A percentile compares a stretch with the other conserved stretches of the same genome.
Evolutionary conservation across 2,113 vertebrate species (phyloP).

Genomic region (Oreochromis spilurus): DNA sequence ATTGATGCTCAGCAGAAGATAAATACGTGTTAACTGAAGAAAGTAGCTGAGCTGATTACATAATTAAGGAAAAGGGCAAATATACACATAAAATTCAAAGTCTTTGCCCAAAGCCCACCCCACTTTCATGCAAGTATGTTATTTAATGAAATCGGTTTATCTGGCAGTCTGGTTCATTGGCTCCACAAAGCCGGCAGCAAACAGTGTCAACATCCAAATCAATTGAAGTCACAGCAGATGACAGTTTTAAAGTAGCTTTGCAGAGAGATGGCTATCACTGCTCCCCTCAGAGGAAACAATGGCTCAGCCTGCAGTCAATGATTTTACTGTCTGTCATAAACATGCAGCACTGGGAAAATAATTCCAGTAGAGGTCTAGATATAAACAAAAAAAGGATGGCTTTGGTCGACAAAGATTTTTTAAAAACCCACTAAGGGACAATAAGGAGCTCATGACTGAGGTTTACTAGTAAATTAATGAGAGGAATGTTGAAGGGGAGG

Average conservation of each 20-base stretch:
- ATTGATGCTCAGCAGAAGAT: neutral
- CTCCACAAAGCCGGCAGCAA: neutral
- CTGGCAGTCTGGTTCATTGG: neutral
- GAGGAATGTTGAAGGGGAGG: neutral
- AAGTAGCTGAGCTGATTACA: neutral
- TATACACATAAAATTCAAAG: neutral
- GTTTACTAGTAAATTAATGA: neutral
- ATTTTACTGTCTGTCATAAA: neutral
- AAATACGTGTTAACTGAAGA: neutral
- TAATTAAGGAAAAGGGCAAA: neutral
- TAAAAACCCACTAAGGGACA: neutral
- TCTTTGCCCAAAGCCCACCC: neutral
- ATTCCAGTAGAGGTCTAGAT: neutral
- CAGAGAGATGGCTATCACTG: neutral
- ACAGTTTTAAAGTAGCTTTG: neutral
- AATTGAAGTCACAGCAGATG: neutral
- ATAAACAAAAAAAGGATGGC: neutral
- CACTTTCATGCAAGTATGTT: neutral
- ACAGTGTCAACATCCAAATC: neutral
- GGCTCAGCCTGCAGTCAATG: neutral
- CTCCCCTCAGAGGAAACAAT: neutral
- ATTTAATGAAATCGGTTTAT: neutral
- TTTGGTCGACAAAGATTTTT: neutral
- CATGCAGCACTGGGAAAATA: neutral
- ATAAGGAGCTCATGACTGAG: neutral